Base-by-base conservation (phyloP, 1,140 invertebrate genomes). In the Microplitis mediator region DNA sequence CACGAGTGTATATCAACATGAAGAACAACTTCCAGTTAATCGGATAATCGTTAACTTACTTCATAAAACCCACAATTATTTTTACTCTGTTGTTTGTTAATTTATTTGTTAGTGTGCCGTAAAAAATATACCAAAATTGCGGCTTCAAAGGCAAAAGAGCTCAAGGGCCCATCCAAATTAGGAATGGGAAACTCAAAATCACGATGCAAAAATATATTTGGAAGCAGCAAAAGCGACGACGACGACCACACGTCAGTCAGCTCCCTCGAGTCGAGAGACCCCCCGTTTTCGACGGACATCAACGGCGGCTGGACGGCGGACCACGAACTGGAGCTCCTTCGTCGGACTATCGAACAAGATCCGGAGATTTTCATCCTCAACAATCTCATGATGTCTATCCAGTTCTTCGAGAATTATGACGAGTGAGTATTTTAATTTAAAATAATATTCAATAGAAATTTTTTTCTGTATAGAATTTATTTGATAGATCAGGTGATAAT, bases 401-500 rank as follows among this genome's bases (percentile, higher is more conserved):
- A 94, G 79, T 94, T 95, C 84, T 94, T 94, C 71, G 88, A 91
- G 58, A 92, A 95, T 83, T 95, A 90, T 79, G 91, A 94, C 75
- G 88, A 89, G 93, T 94, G 86, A 89, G 89, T 86, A 23, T 23
- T 23, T 23, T 23, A 23, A 23, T 23, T 23, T 23, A 23, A 23
- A 23, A 23, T 23, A 23, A 23, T 2, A 23, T 23, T n/a, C n/a
- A n/a, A n/a, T n/a, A n/a, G n/a, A n/a, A n/a, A n/a, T n/a, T n/a
- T 23, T 23, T 23, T 23, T 23, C 23, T 23, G 23, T 23, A 23
- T 0, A 23, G 23, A 23, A 23, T 23, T 23, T 23, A 23, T 23
- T 66, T 66, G 45, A 50, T 13, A 13, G 6, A 2, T 54, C n/a
- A 51, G 8, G 23, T 13, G 35, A 45, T 61, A 60, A 69, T 60